These are phyloP conservation scores for Crematogaster levior DNA, from an alignment of 2,888 invertebrate species.

Conservation along the genomic window DNA sequence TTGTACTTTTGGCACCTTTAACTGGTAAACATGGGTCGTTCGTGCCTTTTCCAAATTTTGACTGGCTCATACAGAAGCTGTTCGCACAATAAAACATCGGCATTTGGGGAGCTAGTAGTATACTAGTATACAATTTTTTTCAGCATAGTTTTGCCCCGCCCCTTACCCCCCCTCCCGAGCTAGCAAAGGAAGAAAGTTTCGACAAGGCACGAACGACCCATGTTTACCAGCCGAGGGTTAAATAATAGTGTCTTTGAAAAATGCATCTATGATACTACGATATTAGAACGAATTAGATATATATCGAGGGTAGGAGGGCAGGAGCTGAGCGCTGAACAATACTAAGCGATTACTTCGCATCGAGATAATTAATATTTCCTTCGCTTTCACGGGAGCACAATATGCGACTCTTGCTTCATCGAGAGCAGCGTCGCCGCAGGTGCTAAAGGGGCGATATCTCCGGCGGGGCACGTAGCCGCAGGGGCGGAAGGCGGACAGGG, in stretches of 20 bases:
- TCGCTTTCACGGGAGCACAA: slow-evolving; percentile 41
- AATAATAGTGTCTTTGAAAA: not conserved
- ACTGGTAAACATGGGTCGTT: too few relatives aligned
- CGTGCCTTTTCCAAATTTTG: too few relatives aligned
- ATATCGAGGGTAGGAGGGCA: not conserved
- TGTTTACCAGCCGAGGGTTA: too few relatives aligned
- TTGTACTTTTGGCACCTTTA: too few relatives aligned
- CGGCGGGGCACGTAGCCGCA: slow-evolving; percentile 44
- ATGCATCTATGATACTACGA: not conserved
- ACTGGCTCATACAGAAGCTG: too few relatives aligned
- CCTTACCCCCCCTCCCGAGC: too few relatives aligned
- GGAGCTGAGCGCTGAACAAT: slow-evolving; percentile 3
- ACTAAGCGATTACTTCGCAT: slow-evolving; percentile 12
- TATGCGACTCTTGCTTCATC: slow-evolving; percentile 38
- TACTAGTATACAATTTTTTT: too few relatives aligned
- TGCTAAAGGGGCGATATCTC: slow-evolving; percentile 50
- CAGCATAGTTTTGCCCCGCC: too few relatives aligned
- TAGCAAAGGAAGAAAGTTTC: too few relatives aligned
- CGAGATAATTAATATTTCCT: slow-evolving; percentile 47
- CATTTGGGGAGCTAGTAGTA: too few relatives aligned
- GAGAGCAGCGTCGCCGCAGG: slow-evolving; percentile 45
- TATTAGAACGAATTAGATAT: not conserved
- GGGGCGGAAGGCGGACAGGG: slow-evolving; percentile 23
- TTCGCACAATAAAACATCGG: too few relatives aligned
- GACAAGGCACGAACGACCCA: too few relatives aligned